Base-by-base conservation (phyloP, 1,140 invertebrate genomes). In the Tetragonula clypearis region DNA sequence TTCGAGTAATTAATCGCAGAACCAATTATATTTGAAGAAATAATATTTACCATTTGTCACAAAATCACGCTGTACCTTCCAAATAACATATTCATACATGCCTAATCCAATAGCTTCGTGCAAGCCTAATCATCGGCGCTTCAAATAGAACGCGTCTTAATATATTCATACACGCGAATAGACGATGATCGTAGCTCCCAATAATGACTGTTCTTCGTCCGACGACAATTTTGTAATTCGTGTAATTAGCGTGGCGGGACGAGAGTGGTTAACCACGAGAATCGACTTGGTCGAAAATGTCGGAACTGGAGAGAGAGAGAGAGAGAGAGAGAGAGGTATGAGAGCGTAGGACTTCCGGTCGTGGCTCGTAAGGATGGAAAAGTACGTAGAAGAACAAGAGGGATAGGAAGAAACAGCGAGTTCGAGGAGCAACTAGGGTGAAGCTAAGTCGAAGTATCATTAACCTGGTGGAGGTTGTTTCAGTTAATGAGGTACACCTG, bases 401-500 rank as follows among this genome's bases (percentile, higher is more conserved):
- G 19, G 49, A 49, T 49, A 12, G 53, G 53, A 82, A 82, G 80
- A 82, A 82, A 56, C 5, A 15, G 49, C 26, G 71, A 49, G 60
- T 66, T 35, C 62, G 75, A 53, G 8, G 41, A 53, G 56, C 17
- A 58, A 62, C 56, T 49, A 49, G 53, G 19, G 66, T 23, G 58
- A 75, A 72, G 60, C 53, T 82, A 75, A 82, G 80, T 76, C 72
- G 72, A 82, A 74, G 72, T 82, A 73, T 82, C 80, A 68, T 82
- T 82, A 82, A 82, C 80, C 58, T 30, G 62, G 26, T 53, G 69
- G 21, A 35, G 71, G 60, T 75, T 82, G 80, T 68, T 56, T 82
- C 73, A 60, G 80, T 76, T 76, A 82, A 82, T 82, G 80, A 82
- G 80, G 26, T 76, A 68, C 80, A 82, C 80, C 79, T 76, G 30